Conservation (phyloP, 2,797 vertebrate species). For the Acridotheres tristis region DNA sequence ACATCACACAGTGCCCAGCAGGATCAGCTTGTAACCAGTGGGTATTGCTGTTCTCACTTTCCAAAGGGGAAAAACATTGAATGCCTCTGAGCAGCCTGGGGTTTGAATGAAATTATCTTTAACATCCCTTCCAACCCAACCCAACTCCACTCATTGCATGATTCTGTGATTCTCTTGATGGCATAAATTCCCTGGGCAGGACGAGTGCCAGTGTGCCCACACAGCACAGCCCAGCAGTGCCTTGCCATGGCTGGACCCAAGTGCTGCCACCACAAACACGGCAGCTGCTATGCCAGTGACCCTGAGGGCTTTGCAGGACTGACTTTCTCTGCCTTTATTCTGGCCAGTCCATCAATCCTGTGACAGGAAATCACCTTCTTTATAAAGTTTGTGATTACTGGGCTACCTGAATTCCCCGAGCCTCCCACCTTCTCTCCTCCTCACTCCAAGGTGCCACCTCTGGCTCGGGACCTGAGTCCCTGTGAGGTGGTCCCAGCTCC, state of each 20-base stretch:
- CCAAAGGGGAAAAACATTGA: background rate
- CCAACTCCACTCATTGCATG: background rate
- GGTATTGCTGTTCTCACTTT: background rate
- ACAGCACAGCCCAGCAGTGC: background rate
- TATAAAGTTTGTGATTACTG: background rate
- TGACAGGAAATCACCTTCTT: background rate
- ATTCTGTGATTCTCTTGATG: background rate
- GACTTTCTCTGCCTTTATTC: background rate
- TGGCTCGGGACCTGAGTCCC: background rate
- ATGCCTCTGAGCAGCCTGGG: background rate
- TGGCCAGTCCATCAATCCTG: background rate
- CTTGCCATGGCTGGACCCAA: background rate
- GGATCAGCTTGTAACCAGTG: background rate
- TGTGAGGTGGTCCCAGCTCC: background rate
- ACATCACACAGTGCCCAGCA: too few relatives aligned
- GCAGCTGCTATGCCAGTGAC: accelerated
- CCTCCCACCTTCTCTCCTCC: background rate
- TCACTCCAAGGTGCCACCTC: accelerated
- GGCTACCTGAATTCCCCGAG: background rate
- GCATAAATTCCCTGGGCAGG: background rate
- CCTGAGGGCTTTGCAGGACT: background rate
- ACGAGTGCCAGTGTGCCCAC: accelerated
- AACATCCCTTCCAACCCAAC: too few relatives aligned
- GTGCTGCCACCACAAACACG: background rate
- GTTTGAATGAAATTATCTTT: background rate